phyloP scores from a whole-genome alignment of 2,888 invertebrate species.

The Pammene aurita region DNA sequence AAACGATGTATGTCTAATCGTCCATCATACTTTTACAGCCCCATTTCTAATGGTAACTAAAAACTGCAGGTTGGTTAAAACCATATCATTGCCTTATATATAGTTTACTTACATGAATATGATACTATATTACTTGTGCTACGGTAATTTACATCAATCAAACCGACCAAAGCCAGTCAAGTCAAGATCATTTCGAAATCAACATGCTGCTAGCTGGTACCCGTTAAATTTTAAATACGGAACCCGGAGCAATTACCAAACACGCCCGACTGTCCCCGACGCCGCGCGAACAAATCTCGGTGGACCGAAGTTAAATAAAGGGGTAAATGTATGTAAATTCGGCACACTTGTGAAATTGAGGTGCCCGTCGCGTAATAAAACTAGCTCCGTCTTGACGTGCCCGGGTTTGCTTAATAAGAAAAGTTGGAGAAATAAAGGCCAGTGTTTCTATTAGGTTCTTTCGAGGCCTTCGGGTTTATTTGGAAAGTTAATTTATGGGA shows the following conservation, averaged over 20 bases:
- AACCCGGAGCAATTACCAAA: conserved; percentile 15
- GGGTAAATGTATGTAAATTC: conserved; percentile 40
- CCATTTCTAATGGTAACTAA: no score
- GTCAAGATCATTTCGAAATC: background rate
- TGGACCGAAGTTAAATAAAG: conserved; percentile 39
- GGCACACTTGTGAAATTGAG: conserved; percentile 39
- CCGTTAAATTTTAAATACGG: conserved; percentile 20
- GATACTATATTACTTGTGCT: no score
- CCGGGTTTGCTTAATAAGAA: conserved; percentile 13
- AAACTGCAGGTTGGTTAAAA: no score
- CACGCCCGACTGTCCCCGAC: conserved; percentile 14
- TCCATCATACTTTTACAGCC: no score
- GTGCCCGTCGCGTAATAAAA: conserved; percentile 35
- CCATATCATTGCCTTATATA: no score
- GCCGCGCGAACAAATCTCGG: conserved; percentile 35
- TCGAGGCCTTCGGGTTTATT: conserved; percentile 7
- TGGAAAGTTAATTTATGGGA: background rate
- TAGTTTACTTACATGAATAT: no score
- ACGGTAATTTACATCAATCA: no score
- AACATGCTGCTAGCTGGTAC: no score
- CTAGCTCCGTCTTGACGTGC: conserved; percentile 20
- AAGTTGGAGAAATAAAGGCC: conserved; percentile 6
- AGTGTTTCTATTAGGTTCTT: background rate
- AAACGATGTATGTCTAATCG: no score
- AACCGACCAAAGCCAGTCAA: background rate